A percentile compares a stretch with the other conserved stretches of the same genome.
Conservation (phyloP, 92 coral and sea anemone genomes). For the Micromussa lordhowensis region DNA sequence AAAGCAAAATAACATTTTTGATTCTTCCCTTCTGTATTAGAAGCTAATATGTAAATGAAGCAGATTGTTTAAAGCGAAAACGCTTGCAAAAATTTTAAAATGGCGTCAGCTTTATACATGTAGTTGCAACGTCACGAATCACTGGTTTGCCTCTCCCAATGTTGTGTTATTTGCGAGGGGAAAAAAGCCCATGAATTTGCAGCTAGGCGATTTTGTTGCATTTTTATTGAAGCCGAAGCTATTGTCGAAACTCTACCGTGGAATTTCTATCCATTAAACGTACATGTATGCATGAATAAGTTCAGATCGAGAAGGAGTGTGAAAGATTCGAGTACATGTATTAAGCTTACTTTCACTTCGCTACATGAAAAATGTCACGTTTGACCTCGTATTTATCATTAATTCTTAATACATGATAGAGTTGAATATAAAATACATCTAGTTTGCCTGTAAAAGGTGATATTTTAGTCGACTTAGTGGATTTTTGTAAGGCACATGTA, state of each 20-base stretch:
- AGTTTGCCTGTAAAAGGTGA: background rate
- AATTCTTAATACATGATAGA: background rate
- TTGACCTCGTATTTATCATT: background rate
- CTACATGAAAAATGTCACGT: background rate
- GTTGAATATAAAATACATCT: background rate
- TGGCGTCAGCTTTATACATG: conserved; percentile 40
- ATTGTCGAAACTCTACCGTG: background rate
- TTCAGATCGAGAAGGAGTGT: background rate
- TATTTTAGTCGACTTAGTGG: background rate
- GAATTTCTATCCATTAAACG: background rate
- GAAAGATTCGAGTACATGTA: background rate
- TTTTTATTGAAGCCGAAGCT: background rate
- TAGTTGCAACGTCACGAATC: conserved; percentile 21
- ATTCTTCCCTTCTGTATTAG: background rate
- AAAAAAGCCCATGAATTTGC: background rate
- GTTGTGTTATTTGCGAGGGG: background rate
- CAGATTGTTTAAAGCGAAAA: background rate
- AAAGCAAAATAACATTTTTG: too few relatives aligned
- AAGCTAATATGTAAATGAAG: background rate
- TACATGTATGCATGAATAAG: background rate
- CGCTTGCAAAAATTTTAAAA: background rate
- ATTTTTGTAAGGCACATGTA: background rate
- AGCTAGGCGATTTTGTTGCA: background rate
- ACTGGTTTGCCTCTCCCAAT: background rate
- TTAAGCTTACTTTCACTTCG: background rate